phyloP scores from a whole-genome alignment of 2,113 vertebrate genomes.

The Mormyrus iriodes region DNA sequence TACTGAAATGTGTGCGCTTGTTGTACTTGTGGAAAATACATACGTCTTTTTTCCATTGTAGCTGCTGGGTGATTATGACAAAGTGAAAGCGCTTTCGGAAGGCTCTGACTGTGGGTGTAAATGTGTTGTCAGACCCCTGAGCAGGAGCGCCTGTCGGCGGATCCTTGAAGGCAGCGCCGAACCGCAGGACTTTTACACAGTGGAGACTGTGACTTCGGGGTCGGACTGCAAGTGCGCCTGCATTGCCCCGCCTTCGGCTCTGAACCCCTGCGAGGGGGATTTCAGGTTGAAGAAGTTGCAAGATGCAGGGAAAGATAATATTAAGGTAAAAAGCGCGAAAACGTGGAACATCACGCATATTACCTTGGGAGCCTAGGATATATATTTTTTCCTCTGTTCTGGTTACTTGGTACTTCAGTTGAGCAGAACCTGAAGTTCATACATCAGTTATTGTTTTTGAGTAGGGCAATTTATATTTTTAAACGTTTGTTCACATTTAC shows the following conservation, averaged over 20 bases:
- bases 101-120: slow-evolving; percentile 82
- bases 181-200: slow-evolving; percentile 72
- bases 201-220: slow-evolving; percentile 87
- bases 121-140: slow-evolving; percentile 81
- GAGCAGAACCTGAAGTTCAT: too few species aligned
- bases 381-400: not conserved
- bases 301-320: slow-evolving; percentile 69
- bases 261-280: slow-evolving; percentile 88
- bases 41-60: slow-evolving; percentile 40
- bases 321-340: slow-evolving; percentile 68
- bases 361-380: not conserved
- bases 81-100: slow-evolving; percentile 85
- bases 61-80: slow-evolving; percentile 89
- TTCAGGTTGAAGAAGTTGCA: slow-evolving; percentile 83
- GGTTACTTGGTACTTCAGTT: not conserved
- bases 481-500: not conserved
- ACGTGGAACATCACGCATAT: not conserved
- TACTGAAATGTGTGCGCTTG: not conserved
- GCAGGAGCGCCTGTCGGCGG: slow-evolving; percentile 70
- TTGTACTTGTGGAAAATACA: slow-evolving; percentile 6
- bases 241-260: slow-evolving; percentile 78
- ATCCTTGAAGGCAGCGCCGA: slow-evolving; percentile 54
- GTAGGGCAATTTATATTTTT: not conserved
- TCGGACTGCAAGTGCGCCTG: slow-evolving; percentile 85
- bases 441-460: not conserved